phyloP scores from a whole-genome alignment of 2,113 vertebrate species.

The Pomatostomus ruficeps region DNA sequence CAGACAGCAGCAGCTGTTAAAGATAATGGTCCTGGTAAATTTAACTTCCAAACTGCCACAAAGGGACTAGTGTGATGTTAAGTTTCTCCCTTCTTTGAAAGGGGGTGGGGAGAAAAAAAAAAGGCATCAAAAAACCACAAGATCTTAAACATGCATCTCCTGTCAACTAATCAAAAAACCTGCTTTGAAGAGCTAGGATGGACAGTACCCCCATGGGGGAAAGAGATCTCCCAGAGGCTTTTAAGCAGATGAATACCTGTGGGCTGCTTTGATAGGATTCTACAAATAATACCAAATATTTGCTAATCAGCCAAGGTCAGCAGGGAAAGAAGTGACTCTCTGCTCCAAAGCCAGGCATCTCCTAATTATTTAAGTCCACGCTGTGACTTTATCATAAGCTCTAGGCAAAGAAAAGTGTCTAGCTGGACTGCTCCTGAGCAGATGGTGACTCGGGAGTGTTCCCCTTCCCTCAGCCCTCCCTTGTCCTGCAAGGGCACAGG shows the following conservation, averaged over 20 bases:
- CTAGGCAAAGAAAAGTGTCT: neutral
- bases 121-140: neutral
- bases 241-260: slow-evolving; percentile 29
- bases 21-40: slow-evolving; percentile 66
- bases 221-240: neutral
- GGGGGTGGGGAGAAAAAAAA: neutral
- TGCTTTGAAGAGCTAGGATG: slow-evolving; percentile 27
- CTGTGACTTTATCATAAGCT: slow-evolving; percentile 32
- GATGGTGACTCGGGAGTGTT: neutral
- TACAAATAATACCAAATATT: slow-evolving; percentile 39
- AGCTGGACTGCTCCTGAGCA: neutral
- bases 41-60: slow-evolving; percentile 63
- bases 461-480: neutral
- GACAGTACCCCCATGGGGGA: neutral
- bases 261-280: slow-evolving; percentile 32
- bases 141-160: slow-evolving; percentile 30
- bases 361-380: slow-evolving; percentile 44
- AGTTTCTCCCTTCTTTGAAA: slow-evolving; percentile 39
- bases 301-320: slow-evolving; percentile 50
- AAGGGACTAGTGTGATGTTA: slow-evolving; percentile 46
- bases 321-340: neutral
- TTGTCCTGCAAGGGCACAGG: neutral
- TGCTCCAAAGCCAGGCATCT: slow-evolving; percentile 14
- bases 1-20: slow-evolving; percentile 65
- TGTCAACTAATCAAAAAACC: slow-evolving; percentile 33